These are phyloP conservation scores for Scaptomyza tumidula DNA, from an alignment of 2,888 invertebrate species.

Conservation along the genomic window DNA sequence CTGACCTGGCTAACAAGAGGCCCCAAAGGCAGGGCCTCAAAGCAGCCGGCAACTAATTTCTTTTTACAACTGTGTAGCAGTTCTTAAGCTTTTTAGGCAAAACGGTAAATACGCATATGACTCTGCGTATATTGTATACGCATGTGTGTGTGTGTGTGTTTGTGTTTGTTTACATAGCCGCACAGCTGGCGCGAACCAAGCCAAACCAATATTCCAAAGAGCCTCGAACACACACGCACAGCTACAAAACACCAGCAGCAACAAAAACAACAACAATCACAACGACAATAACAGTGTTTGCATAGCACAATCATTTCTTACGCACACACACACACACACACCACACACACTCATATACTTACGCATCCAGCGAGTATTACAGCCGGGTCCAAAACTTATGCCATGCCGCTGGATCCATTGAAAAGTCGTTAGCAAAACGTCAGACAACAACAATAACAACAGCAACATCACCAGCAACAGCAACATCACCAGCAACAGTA, in stretches of 20 bases:
- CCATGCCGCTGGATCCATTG: conserved; percentile 70
- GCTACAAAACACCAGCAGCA: conserved; percentile 9
- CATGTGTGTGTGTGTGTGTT: conserved; percentile 15
- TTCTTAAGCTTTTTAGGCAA: conserved; percentile 69
- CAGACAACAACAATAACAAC: conserved; percentile 56
- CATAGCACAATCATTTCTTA: conserved; percentile 52
- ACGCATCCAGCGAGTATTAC: conserved; percentile 21
- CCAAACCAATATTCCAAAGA: conserved; percentile 73
- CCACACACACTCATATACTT: conserved; percentile 31
- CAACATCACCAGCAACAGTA: not conserved
- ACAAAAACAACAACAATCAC: conserved; percentile 22
- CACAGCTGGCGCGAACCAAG: conserved; percentile 69
- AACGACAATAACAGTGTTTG: conserved; percentile 55
- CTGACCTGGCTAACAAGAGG: conserved; percentile 32
- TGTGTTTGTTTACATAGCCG: conserved; percentile 50
- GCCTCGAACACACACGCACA: conserved; percentile 30
- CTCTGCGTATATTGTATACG: not conserved
- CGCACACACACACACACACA: conserved; percentile 31
- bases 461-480: not conserved
- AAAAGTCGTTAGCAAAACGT: conserved; percentile 79
- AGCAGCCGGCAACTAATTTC: conserved; percentile 69
- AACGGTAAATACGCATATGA: conserved; percentile 21
- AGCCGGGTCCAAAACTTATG: conserved; percentile 67
- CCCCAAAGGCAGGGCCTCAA: conserved; percentile 14
- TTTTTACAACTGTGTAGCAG: conserved; percentile 75